Conservation (phyloP, 1,140 invertebrate genomes). For the Caenorhabditis tropicalis region DNA sequence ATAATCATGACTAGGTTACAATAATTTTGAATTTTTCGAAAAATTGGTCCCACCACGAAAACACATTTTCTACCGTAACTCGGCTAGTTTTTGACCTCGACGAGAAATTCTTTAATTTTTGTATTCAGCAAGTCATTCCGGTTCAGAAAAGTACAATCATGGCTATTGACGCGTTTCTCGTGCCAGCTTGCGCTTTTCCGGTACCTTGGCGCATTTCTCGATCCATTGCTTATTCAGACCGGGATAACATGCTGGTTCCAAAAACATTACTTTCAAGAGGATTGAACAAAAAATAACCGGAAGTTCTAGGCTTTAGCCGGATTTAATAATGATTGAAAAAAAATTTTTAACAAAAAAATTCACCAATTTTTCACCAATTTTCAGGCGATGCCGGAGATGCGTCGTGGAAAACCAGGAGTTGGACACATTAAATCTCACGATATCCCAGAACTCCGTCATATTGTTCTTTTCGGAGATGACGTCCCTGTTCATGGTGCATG, state of each 20-base stretch:
- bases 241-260: too few relatives aligned
- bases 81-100: not conserved
- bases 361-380: too few relatives aligned
- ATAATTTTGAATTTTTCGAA: not conserved
- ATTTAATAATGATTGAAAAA: too few relatives aligned
- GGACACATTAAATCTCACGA: constrained; percentile 48
- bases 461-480: constrained; percentile 59
- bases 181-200: too few relatives aligned
- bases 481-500: constrained; percentile 54
- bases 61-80: not conserved
- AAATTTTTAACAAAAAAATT: too few relatives aligned
- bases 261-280: too few relatives aligned
- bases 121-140: not conserved
- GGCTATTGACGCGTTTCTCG: too few relatives aligned
- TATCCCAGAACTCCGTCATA: constrained; percentile 61
- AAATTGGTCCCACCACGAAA: not conserved
- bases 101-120: not conserved
- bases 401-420: constrained; percentile 51
- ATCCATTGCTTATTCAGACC: too few relatives aligned
- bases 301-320: too few relatives aligned
- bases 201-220: too few relatives aligned
- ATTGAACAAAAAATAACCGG: too few relatives aligned
- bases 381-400: constrained; percentile 50
- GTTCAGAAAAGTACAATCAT: not conserved
- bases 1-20: not conserved